Evolutionary conservation across 2,888 invertebrate species (phyloP).

Genomic region (Mimachlamys varia): DNA sequence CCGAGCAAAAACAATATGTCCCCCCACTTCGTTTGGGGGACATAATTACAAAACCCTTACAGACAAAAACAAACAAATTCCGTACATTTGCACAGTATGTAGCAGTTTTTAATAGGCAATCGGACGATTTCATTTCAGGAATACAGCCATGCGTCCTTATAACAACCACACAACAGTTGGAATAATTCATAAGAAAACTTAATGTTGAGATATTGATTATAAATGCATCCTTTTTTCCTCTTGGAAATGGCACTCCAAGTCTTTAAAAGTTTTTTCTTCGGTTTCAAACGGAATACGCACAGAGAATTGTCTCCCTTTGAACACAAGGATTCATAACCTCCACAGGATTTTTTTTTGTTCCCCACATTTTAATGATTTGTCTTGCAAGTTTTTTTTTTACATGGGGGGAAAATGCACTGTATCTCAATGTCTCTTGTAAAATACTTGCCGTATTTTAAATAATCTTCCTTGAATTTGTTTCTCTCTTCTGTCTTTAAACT

Average conservation of each 20-base stretch:
- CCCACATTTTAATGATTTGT: slow-evolving; percentile 3
- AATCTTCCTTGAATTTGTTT: slow-evolving; percentile 13
- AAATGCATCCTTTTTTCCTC: slow-evolving; percentile 30
- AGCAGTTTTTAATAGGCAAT: slow-evolving; percentile 31
- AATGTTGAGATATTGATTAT: slow-evolving; percentile 21
- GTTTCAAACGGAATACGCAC: background rate
- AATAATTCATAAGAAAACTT: slow-evolving; percentile 36
- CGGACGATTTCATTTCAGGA: slow-evolving; percentile 28
- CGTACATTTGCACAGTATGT: background rate
- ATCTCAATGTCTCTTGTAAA: slow-evolving; percentile 9
- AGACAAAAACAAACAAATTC: background rate
- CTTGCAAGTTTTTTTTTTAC: background rate
- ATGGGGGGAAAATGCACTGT: background rate
- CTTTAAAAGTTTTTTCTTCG: background rate
- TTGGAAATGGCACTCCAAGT: slow-evolving; percentile 17
- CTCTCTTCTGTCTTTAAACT: slow-evolving; percentile 1
- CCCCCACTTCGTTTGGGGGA: too few relatives aligned
- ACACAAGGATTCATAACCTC: slow-evolving; percentile 24
- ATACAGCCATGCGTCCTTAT: background rate
- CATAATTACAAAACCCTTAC: too few relatives aligned
- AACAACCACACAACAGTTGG: slow-evolving; percentile 32
- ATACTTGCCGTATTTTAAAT: background rate
- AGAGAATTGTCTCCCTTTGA: slow-evolving; percentile 24
- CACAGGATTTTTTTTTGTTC: background rate
- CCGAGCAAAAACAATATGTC: too few relatives aligned